Evolutionary conservation across 2,797 vertebrate genomes (phyloP), one percentile per base, ranked within the genome.

Genomic region (Scomberomorus guttatus): DNA sequence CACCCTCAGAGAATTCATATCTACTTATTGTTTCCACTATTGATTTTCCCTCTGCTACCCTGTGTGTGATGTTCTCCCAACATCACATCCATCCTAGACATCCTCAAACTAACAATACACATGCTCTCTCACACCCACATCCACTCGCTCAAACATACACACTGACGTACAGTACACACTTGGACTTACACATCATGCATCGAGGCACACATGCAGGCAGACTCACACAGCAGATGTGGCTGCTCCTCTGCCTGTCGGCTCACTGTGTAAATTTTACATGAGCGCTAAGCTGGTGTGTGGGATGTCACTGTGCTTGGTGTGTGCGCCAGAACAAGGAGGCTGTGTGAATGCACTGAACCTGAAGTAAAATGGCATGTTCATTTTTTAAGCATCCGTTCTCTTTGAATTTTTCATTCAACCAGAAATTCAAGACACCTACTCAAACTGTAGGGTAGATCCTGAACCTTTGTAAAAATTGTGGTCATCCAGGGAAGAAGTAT

Each of bases 261-360:
- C 93, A 94, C 93, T 89, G 89, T 91, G 95, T 97, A 95, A 96
- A 96, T 97, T 96, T 97, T 97, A 94, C 94, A 97, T 96, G 96
- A 97, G 95, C 67, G 55, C 93, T 97, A 96, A 97, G 93, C 94
- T 96, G 94, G 90, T 95, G 89, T 93, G 95, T 95, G 95, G 94
- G 95, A 90, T 86, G 90, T 75, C 76, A 54, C 78, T 88, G 74
- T 74, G 84, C 72, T 58, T 90, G 87, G 92, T 95, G 94, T 89
- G 89, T 94, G 87, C 91, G 94, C 74, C 82, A 95, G 95, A 95
- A 93, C 95, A 96, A 94, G 95, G 88, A 91, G 91, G 93, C 90
- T 93, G 94, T 96, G 95, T 95, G 95, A 96, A 96, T 93, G 90
- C 94, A 86, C 85, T 97, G 95, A 97, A 96, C 97, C 96, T 94